A percentile compares a stretch with the other conserved stretches of the same genome.
These are phyloP conservation scores for Nesometra sesokonis DNA, from an alignment of 35 echinoderm and acorn worm species.

Conservation along the genomic window DNA sequence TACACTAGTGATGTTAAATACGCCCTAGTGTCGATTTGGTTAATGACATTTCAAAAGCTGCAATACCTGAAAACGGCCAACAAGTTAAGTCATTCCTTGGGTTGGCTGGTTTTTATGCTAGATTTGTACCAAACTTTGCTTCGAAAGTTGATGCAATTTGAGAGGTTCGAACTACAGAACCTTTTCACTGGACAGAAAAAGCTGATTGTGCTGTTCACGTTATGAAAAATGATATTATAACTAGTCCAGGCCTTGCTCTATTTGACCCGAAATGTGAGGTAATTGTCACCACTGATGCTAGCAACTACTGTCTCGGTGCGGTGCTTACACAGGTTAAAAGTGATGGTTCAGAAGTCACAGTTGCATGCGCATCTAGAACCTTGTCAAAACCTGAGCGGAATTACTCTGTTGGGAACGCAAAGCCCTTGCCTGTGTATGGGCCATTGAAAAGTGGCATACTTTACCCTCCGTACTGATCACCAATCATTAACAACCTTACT, in stretches of 20 bases:
- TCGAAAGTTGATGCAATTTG: slow-evolving; percentile 15
- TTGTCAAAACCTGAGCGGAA: slow-evolving; percentile 25
- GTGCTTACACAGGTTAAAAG: slow-evolving; percentile 32
- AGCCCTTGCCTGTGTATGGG: slow-evolving; percentile 37
- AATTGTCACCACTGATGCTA: slow-evolving; percentile 29
- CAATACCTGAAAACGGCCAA: slow-evolving; percentile 2
- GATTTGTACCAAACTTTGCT: slow-evolving; percentile 34
- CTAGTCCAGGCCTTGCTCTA: background rate
- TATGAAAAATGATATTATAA: slow-evolving; percentile 5
- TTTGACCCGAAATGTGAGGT: slow-evolving; percentile 8
- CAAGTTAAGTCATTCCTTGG: slow-evolving; percentile 35
- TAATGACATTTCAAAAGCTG: background rate
- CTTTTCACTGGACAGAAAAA: slow-evolving; percentile 4
- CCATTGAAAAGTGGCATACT: slow-evolving; percentile 40
- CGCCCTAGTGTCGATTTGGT: background rate
- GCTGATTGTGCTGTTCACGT: slow-evolving; percentile 1
- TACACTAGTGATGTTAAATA: too few relatives aligned
- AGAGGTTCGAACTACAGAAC: background rate
- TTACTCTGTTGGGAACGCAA: slow-evolving; percentile 13
- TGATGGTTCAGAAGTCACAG: slow-evolving; percentile 25
- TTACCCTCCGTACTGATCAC: slow-evolving; percentile 48
- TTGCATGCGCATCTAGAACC: slow-evolving; percentile 55
- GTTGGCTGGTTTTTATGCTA: slow-evolving; percentile 13
- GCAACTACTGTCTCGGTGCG: slow-evolving; percentile 11
- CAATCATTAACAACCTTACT: slow-evolving; percentile 33